Conservation (phyloP, 2,113 vertebrate species). For the Scalopus aquaticus region DNA sequence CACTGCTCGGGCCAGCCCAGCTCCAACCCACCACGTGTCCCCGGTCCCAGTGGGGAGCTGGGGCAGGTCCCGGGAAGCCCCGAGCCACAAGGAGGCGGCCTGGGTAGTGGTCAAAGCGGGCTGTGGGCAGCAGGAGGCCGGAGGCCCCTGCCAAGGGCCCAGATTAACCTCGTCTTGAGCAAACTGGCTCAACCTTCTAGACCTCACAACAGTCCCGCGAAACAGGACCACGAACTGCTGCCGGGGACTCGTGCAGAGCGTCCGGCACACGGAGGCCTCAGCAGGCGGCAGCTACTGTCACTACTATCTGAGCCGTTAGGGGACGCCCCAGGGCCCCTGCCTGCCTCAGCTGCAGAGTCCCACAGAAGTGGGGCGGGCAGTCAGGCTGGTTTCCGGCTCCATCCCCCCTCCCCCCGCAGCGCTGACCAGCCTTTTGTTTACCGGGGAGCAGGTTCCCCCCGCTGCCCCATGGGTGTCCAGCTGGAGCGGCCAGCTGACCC, state of each 20-base stretch:
- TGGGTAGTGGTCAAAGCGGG: neutral
- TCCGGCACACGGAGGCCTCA: neutral
- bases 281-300: neutral
- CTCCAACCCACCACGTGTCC: neutral
- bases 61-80: neutral
- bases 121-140: too few species aligned
- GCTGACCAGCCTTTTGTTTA: neutral
- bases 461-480: neutral
- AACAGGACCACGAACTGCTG: too few species aligned
- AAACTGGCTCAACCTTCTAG: neutral
- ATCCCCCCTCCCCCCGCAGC: too few species aligned
- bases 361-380: rapidly evolving
- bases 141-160: neutral
- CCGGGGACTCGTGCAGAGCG: neutral
- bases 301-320: neutral
- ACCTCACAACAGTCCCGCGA: neutral
- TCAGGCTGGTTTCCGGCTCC: neutral
- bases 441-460: neutral
- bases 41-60: rapidly evolving
- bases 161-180: neutral
- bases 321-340: neutral
- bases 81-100: neutral
- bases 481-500: neutral
- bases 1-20: neutral
- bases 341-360: neutral